Conservation (phyloP, 2,888 invertebrate species). For the Diabrotica balteata region DNA sequence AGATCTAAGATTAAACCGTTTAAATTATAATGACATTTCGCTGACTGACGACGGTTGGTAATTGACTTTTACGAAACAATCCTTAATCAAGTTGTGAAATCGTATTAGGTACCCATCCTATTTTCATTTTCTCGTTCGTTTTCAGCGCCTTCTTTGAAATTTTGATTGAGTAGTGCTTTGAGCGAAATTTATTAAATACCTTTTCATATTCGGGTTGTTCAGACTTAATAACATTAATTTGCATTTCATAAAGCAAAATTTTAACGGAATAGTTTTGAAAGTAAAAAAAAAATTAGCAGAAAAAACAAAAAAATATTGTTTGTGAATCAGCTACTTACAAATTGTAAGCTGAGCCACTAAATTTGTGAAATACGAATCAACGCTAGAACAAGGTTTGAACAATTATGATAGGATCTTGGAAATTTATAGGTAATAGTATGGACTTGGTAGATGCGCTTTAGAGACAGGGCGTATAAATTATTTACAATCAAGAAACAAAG, state of each 20-base stretch:
- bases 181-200: slow-evolving; percentile 11
- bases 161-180: slow-evolving; percentile 1
- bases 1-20: slow-evolving; percentile 52
- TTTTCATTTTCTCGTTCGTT: slow-evolving; percentile 4
- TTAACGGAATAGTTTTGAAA: no score
- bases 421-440: no score
- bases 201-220: slow-evolving; percentile 6
- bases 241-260: not conserved
- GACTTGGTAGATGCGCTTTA: no score
- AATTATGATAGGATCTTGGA: no score
- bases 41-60: slow-evolving; percentile 31
- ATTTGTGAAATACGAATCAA: no score
- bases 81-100: slow-evolving; percentile 26
- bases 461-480: no score
- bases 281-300: no score
- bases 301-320: no score
- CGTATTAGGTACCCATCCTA: slow-evolving; percentile 17
- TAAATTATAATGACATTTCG: slow-evolving; percentile 51
- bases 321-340: no score
- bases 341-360: no score
- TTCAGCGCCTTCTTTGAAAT: slow-evolving; percentile 1
- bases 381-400: no score
- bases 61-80: slow-evolving; percentile 38
- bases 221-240: slow-evolving; percentile 6
- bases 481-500: no score